A percentile compares a stretch with the other conserved stretches of the same genome.
phyloP scores from a whole-genome alignment of 1,140 invertebrate species.

The Drosophila miranda region DNA sequence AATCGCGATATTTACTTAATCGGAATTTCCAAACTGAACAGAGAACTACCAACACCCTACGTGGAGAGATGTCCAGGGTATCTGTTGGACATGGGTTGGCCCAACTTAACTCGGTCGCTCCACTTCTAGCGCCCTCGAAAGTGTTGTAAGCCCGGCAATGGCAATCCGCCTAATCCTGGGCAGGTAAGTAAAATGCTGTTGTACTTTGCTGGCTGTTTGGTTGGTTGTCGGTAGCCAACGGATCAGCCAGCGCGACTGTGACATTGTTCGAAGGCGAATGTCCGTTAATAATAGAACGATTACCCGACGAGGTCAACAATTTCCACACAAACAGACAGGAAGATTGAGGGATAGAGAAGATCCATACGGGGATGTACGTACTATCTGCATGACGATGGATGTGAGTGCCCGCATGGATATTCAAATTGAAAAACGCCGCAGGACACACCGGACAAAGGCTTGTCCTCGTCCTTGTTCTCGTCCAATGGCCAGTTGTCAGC shows the following conservation, averaged over 20 bases:
- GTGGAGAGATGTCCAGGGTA: no score
- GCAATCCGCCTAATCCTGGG: slow-evolving; percentile 49
- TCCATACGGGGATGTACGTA: slow-evolving; percentile 3
- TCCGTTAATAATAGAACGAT: slow-evolving; percentile 77
- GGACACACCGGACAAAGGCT: slow-evolving; percentile 48
- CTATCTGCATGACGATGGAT: not conserved
- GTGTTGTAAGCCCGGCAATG: slow-evolving; percentile 31
- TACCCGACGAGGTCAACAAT: slow-evolving; percentile 71
- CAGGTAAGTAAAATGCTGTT: slow-evolving; percentile 50
- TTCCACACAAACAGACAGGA: slow-evolving; percentile 36
- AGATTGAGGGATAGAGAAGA: no score
- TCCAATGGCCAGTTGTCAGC: slow-evolving; percentile 31
- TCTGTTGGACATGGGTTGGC: not conserved
- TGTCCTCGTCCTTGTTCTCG: slow-evolving; percentile 4
- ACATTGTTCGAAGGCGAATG: slow-evolving; percentile 63
- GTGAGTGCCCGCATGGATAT: slow-evolving; percentile 51
- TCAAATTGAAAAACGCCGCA: slow-evolving; percentile 66
- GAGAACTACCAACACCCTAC: no score
- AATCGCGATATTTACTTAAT: no score
- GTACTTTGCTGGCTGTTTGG: not conserved
- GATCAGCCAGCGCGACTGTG: slow-evolving; percentile 48
- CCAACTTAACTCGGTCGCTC: slow-evolving; percentile 8
- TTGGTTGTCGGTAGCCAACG: slow-evolving; percentile 34
- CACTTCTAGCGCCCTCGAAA: slow-evolving; percentile 28
- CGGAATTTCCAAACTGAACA: no score